Percentiles rank a stretch among this genome's conserved stretches.
Conservation (phyloP, 2,113 vertebrate genomes). For the Prochilodus magdalenae region DNA sequence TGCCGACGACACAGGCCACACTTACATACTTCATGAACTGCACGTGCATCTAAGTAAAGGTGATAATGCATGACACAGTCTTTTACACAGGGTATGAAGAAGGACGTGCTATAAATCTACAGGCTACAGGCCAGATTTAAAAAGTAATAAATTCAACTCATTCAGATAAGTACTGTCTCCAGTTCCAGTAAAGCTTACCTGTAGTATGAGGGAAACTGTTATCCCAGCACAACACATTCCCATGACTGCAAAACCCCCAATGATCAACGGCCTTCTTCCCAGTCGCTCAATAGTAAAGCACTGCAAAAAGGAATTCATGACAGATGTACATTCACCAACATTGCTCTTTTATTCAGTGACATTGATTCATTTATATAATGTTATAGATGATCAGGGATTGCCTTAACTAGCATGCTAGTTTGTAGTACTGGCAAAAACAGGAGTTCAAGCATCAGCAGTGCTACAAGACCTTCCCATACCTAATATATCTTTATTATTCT, state of each 20-base stretch:
- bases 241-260: conserved; percentile 86
- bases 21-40: conserved; percentile 85
- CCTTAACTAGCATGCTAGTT: neutral
- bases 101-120: neutral
- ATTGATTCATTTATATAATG: neutral
- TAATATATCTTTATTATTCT: neutral
- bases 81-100: neutral
- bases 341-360: neutral
- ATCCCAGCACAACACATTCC: conserved; percentile 86
- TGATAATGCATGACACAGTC: neutral
- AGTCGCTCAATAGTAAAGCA: conserved; percentile 89
- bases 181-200: conserved; percentile 70
- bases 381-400: neutral
- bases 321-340: neutral
- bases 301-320: conserved; percentile 64
- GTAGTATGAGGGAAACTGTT: conserved; percentile 82
- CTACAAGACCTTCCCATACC: neutral
- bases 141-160: neutral
- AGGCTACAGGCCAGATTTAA: neutral
- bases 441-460: neutral
- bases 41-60: conserved; percentile 69
- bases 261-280: conserved; percentile 85
- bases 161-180: neutral
- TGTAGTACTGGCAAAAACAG: conserved; percentile 7
- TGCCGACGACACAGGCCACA: conserved; percentile 85